A percentile compares a stretch with the other conserved stretches of the same genome.
Conservation (phyloP, 2,888 invertebrate genomes). For the Protodeltote pygarga region DNA sequence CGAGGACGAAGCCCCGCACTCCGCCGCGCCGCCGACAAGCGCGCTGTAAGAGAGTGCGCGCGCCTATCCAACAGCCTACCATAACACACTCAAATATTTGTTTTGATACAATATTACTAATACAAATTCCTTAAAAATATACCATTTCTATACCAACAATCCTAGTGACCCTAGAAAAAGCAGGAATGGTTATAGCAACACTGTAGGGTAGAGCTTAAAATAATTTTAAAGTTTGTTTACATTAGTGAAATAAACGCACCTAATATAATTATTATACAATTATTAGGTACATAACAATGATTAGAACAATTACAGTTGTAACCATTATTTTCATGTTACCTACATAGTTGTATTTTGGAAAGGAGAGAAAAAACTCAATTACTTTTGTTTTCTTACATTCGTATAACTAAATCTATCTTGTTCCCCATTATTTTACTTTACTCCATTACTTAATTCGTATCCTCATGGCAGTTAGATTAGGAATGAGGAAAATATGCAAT, state of each 20-base stretch:
- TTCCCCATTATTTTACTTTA: not conserved
- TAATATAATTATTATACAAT: no score
- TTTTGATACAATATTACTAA: slow-evolving; percentile 54
- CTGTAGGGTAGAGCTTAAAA: not conserved
- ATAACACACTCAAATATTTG: slow-evolving; percentile 62
- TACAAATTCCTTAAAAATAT: slow-evolving; percentile 6
- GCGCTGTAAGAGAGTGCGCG: slow-evolving; percentile 72
- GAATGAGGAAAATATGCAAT: slow-evolving; percentile 13
- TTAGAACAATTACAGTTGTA: no score
- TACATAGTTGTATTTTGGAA: no score
- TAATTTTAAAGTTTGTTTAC: not conserved
- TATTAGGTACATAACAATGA: no score
- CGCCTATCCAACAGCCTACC: slow-evolving; percentile 69
- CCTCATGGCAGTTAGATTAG: not conserved
- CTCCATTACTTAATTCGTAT: not conserved
- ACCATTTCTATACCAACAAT: not conserved
- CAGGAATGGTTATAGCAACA: not conserved
- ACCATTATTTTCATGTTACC: no score
- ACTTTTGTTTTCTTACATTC: no score
- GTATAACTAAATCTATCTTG: not conserved
- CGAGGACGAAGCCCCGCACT: slow-evolving; percentile 73
- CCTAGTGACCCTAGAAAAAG: not conserved
- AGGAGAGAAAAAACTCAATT: no score
- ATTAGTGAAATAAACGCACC: no score
- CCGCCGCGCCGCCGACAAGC: slow-evolving; percentile 59